phyloP scores from a whole-genome alignment of 2,888 invertebrate genomes.

The Drepana falcataria region DNA sequence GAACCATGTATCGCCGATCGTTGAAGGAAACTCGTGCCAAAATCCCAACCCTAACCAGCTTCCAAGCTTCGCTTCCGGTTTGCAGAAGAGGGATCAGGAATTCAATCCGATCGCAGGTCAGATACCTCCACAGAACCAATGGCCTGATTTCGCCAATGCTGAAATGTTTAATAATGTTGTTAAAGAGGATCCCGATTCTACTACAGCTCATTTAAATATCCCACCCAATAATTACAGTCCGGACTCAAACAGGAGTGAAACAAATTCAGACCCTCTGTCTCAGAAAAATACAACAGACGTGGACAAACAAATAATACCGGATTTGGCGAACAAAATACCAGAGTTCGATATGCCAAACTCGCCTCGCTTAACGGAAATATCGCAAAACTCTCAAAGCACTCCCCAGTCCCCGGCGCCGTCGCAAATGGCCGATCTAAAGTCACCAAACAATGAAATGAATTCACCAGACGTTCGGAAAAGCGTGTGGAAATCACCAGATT shows the following conservation, averaged over 20 bases:
- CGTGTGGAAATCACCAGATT: slow-evolving; percentile 71
- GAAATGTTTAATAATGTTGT: slow-evolving; percentile 75
- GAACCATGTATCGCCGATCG: slow-evolving; percentile 73
- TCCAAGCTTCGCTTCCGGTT: slow-evolving; percentile 61
- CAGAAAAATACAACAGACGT: slow-evolving; percentile 46
- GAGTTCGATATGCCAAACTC: slow-evolving; percentile 71
- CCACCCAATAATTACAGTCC: slow-evolving; percentile 73
- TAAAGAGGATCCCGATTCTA: slow-evolving; percentile 88
- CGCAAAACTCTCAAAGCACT: slow-evolving; percentile 62
- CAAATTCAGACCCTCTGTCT: slow-evolving; percentile 50
- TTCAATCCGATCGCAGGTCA: slow-evolving; percentile 30
- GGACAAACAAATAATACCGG: slow-evolving; percentile 49
- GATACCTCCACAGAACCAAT: slow-evolving; percentile 52
- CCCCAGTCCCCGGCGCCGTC: slow-evolving; percentile 61
- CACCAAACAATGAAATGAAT: slow-evolving; percentile 53
- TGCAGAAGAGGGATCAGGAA: slow-evolving; percentile 62
- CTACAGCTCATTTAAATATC: slow-evolving; percentile 78
- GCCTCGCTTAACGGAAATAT: slow-evolving; percentile 64
- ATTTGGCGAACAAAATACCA: slow-evolving; percentile 54
- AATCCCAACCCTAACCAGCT: slow-evolving; percentile 63
- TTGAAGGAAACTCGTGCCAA: slow-evolving; percentile 62
- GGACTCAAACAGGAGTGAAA: slow-evolving; percentile 73
- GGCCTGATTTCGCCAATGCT: slow-evolving; percentile 65
- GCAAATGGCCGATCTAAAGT: slow-evolving; percentile 59
- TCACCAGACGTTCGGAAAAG: slow-evolving; percentile 53